phyloP scores from a whole-genome alignment of 2,888 invertebrate genomes.

The Tillus elongatus region DNA sequence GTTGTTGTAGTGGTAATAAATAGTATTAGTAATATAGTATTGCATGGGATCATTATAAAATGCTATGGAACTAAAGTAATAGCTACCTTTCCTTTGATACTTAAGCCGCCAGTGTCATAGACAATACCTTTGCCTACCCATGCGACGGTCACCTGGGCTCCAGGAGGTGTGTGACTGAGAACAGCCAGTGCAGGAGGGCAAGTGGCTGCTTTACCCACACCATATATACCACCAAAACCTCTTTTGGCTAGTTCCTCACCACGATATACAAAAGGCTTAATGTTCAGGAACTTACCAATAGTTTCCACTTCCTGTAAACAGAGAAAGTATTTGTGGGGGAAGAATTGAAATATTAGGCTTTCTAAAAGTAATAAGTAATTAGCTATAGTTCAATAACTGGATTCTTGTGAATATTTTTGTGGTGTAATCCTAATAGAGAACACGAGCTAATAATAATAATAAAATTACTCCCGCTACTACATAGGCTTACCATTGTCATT shows the following conservation, averaged over 20 bases:
- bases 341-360: not conserved
- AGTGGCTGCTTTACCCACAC: conserved; percentile 70
- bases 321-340: conserved; percentile 5
- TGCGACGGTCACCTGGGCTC: conserved; percentile 59
- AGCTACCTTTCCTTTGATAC: conserved; percentile 82
- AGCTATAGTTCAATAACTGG: no score
- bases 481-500: no score
- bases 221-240: conserved; percentile 82
- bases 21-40: no score
- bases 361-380: conserved; percentile 4
- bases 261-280: conserved; percentile 61
- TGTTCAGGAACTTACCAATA: conserved; percentile 56
- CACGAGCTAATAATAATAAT: no score
- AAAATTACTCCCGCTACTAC: no score
- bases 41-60: no score
- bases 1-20: no score
- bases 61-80: no score
- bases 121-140: conserved; percentile 94
- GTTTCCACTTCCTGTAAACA: conserved; percentile 52
- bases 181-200: conserved; percentile 57
- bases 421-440: no score
- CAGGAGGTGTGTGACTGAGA: conserved; percentile 53
- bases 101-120: conserved; percentile 87
- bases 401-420: no score
- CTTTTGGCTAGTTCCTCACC: conserved; percentile 66